phyloP scores from a whole-genome alignment of 2,888 invertebrate genomes.

The Ophraella communa region DNA sequence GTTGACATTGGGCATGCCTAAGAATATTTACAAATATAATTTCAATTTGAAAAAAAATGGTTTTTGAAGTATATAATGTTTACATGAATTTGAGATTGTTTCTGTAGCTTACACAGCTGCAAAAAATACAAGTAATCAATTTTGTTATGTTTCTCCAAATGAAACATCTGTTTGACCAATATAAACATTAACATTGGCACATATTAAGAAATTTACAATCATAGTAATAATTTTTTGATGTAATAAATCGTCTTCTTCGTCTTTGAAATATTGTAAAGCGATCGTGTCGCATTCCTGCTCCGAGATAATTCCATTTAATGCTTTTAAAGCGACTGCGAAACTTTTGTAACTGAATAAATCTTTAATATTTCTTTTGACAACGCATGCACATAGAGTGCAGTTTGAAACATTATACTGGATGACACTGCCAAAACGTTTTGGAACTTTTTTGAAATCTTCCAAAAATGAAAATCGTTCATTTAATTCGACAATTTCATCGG shows the following conservation, averaged over 20 bases:
- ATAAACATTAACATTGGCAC: constrained; percentile 51
- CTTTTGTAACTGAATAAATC: constrained; percentile 41
- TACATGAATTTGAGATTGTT: too few relatives aligned
- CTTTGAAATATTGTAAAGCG: constrained; percentile 38
- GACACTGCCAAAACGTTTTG: constrained; percentile 45
- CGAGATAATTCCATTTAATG: constrained; percentile 38
- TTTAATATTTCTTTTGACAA: constrained; percentile 37
- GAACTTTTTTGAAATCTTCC: constrained; percentile 37
- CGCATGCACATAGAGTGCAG: constrained; percentile 47
- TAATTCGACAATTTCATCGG: constrained; percentile 47
- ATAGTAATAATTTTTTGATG: constrained; percentile 54
- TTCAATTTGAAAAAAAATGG: not conserved
- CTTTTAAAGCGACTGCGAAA: constrained; percentile 38
- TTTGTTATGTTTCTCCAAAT: constrained; percentile 4
- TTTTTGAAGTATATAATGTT: too few relatives aligned
- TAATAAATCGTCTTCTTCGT: constrained; percentile 42
- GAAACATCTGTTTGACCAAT: constrained; percentile 36
- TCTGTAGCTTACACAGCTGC: not conserved
- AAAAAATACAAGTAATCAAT: not conserved
- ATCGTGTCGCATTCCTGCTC: constrained; percentile 37
- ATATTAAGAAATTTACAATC: constrained; percentile 46
- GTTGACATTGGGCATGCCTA: too few relatives aligned
- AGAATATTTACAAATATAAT: not conserved
- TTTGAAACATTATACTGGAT: constrained; percentile 39
- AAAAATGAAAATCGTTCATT: constrained; percentile 51